Evolutionary conservation across 2,797 vertebrate genomes (phyloP).

Genomic region (Amblyraja radiata): DNA sequence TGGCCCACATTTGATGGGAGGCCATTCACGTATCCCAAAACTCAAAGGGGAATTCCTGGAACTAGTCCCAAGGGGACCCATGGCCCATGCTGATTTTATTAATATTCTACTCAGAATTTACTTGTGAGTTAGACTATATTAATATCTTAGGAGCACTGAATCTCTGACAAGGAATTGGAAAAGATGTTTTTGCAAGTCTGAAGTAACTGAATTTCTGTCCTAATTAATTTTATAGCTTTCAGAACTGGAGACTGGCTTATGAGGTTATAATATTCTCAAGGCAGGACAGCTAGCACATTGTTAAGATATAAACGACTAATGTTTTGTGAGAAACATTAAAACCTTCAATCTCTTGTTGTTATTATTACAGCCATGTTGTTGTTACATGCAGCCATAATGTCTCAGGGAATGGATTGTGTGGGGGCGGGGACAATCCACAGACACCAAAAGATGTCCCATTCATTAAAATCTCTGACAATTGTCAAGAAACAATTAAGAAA

Average conservation of each 20-base stretch:
- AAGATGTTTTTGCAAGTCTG: neutral
- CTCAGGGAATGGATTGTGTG: neutral
- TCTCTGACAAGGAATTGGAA: conserved; percentile 12
- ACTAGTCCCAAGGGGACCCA: neutral
- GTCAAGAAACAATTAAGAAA: neutral
- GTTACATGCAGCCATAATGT: no score
- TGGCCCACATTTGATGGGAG: conserved; percentile 32
- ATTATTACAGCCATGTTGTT: neutral
- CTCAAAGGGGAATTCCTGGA: conserved; percentile 33
- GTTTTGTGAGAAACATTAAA: neutral
- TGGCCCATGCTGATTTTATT: conserved; percentile 34
- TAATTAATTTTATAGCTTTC: conserved; percentile 5
- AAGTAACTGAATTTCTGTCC: neutral
- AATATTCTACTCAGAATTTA: conserved; percentile 20
- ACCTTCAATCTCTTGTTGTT: neutral
- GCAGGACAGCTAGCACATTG: neutral
- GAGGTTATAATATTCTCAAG: neutral
- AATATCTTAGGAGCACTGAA: neutral
- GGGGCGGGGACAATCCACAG: neutral
- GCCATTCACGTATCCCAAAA: conserved; percentile 34
- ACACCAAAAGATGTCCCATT: neutral
- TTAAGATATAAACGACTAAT: neutral
- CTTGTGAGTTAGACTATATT: neutral
- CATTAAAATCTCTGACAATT: neutral
- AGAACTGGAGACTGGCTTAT: neutral